phyloP scores from a whole-genome alignment of 2,888 invertebrate species.

The Epistrophe eligans region DNA sequence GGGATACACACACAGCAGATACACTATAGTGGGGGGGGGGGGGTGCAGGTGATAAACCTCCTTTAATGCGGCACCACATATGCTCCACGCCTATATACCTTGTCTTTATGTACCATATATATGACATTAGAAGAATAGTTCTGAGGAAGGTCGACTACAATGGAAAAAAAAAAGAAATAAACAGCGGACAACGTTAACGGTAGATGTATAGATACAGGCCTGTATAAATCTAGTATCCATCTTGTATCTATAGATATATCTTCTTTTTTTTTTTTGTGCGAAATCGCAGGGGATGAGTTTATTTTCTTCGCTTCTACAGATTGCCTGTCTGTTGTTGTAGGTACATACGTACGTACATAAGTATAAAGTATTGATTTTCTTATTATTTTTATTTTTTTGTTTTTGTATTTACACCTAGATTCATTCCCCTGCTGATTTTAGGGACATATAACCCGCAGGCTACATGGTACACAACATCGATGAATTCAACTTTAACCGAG shows the following conservation, averaged over 20 bases:
- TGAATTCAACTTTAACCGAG: constrained; percentile 37
- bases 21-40: too few species aligned
- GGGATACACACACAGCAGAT: constrained; percentile 28
- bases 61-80: constrained; percentile 26
- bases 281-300: constrained; percentile 65
- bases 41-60: constrained; percentile 1
- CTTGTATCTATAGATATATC: neutral
- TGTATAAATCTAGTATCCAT: constrained; percentile 15
- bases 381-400: constrained; percentile 8
- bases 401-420: constrained; percentile 17
- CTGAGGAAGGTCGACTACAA: constrained; percentile 51
- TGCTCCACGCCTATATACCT: constrained; percentile 24
- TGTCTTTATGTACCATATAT: neutral
- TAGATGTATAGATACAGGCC: neutral
- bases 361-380: constrained; percentile 62
- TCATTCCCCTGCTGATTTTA: constrained; percentile 23
- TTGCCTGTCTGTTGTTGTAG: constrained; percentile 35
- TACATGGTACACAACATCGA: constrained; percentile 32
- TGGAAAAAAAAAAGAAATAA: constrained; percentile 55
- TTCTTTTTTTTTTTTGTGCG: constrained; percentile 29
- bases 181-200: constrained; percentile 32
- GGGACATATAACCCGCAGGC: constrained; percentile 14
- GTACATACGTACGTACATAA: neutral
- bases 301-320: constrained; percentile 44
- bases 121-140: constrained; percentile 32